These are phyloP conservation scores for Plectropomus leopardus DNA, from an alignment of 2,113 vertebrate genomes.

Conservation along the genomic window DNA sequence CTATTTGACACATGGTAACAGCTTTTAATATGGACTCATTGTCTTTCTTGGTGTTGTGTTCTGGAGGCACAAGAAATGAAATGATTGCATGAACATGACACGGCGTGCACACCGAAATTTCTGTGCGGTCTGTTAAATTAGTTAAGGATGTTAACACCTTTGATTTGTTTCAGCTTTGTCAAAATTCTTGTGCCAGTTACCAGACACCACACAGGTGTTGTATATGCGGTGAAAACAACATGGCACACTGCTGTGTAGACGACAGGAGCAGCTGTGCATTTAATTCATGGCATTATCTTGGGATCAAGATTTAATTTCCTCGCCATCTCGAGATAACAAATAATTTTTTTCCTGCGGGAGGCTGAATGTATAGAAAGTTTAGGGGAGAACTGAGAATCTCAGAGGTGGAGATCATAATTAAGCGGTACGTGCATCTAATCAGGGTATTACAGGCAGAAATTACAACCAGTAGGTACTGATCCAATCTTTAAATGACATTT, in stretches of 20 bases:
- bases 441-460: not conserved
- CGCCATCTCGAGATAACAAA: not conserved
- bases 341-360: not conserved
- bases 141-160: not conserved
- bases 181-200: not conserved
- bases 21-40: not conserved
- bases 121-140: not conserved
- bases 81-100: not conserved
- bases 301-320: slow-evolving; percentile 9
- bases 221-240: not conserved
- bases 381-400: not conserved
- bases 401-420: not conserved
- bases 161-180: not conserved
- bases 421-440: not conserved
- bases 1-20: not conserved
- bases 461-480: not conserved
- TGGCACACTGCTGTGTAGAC: not conserved
- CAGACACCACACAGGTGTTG: not conserved
- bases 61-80: not conserved
- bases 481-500: not conserved
- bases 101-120: not conserved
- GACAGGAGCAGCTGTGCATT: slow-evolving; percentile 17
- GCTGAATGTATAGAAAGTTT: not conserved
- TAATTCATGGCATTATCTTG: slow-evolving; percentile 14
- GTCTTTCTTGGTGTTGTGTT: not conserved